phyloP scores from a whole-genome alignment of 2,797 vertebrate species.

The Enteromius unitaeniatus region DNA sequence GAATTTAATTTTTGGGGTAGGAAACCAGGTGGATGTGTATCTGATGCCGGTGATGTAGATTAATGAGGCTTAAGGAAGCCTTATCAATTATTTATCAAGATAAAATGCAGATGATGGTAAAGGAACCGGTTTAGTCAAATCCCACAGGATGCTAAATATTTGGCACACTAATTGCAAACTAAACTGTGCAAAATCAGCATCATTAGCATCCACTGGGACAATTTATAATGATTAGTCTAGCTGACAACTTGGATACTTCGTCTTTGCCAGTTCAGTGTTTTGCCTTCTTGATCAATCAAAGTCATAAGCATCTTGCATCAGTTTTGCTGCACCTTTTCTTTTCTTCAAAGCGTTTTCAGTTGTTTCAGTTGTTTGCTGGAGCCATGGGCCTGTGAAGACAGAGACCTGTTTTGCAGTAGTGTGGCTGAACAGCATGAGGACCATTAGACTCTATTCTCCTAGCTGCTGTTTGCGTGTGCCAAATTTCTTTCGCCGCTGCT shows the following conservation, averaged over 20 bases:
- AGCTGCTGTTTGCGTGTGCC: not conserved
- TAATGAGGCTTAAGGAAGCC: slow-evolving; percentile 22
- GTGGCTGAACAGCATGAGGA: slow-evolving; percentile 11
- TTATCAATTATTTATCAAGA: slow-evolving; percentile 29
- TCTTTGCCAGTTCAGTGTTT: slow-evolving; percentile 4
- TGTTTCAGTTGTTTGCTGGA: no score
- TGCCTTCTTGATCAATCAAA: slow-evolving; percentile 36
- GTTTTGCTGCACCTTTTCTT: slow-evolving; percentile 3
- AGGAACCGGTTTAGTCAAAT: slow-evolving; percentile 11
- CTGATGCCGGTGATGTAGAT: slow-evolving; percentile 20
- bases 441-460: slow-evolving; percentile 8
- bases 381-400: not conserved
- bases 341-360: not conserved
- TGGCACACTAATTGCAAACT: slow-evolving; percentile 39
- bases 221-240: slow-evolving; percentile 53
- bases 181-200: slow-evolving; percentile 32
- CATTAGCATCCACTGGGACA: slow-evolving; percentile 30
- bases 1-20: not conserved
- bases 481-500: not conserved
- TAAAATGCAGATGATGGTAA: slow-evolving; percentile 27
- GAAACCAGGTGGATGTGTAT: slow-evolving; percentile 5
- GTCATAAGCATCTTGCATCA: not conserved
- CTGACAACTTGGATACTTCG: not conserved
- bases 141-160: slow-evolving; percentile 32
- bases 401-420: slow-evolving; percentile 3